These are phyloP conservation scores for Zelostemma sp. DNA, from an alignment of 1,140 invertebrate species.

Conservation along the genomic window DNA sequence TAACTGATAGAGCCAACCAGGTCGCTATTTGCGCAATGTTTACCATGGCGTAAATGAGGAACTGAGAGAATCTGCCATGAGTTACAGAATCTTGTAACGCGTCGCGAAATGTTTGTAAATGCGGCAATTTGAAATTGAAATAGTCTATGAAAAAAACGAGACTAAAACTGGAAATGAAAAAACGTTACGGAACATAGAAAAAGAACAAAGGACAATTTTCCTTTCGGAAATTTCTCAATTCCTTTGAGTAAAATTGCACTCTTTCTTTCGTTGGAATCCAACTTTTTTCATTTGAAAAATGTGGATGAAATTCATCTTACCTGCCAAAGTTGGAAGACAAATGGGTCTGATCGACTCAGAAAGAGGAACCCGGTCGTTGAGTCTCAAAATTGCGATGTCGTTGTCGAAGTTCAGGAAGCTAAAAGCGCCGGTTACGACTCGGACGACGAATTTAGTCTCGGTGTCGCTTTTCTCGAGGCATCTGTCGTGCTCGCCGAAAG, in stretches of 20 bases:
- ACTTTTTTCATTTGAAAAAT: no score
- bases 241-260: no score
- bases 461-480: conserved; percentile 78
- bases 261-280: no score
- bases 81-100: no score
- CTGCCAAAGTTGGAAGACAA: conserved; percentile 78
- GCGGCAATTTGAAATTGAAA: no score
- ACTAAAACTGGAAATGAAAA: no score
- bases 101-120: no score
- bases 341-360: conserved; percentile 82
- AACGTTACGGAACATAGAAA: no score
- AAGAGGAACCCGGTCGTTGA: conserved; percentile 82
- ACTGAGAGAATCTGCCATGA: no score
- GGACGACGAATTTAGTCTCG: conserved; percentile 81
- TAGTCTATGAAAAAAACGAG: no score
- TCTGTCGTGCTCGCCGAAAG: conserved; percentile 86
- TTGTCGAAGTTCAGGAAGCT: conserved; percentile 87
- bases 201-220: no score
- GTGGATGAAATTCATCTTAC: conserved; percentile 72
- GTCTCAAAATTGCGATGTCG: conserved; percentile 84
- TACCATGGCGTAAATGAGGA: not conserved
- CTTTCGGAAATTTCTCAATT: no score
- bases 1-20: conserved; percentile 12
- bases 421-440: conserved; percentile 82
- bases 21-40: conserved; percentile 25